Evolutionary conservation across 1,140 invertebrate species (phyloP), one percentile per base, ranked within the genome.

Genomic region (Vanessa atalanta): DNA sequence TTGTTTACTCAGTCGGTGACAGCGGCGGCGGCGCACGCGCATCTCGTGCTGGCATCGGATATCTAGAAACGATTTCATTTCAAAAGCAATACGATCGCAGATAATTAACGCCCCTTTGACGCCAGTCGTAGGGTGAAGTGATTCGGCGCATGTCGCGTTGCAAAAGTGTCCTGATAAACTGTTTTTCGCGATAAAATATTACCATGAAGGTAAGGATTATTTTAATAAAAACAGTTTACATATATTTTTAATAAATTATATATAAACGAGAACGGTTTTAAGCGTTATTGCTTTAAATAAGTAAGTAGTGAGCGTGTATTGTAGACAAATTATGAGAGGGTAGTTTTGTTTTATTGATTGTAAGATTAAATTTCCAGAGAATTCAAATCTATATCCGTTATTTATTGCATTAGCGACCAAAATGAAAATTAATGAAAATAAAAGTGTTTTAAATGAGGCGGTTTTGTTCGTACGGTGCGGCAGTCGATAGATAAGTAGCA

Each of bases 1-100:
- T 60, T 65, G 78, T 78, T 80, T 80, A 80, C 76, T 80, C 72
- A 53, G 73, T 72, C 68, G 68, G 57, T 55, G 73, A 65, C 71
- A 71, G 65, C 71, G 69, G 20, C 43, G 53, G 53, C 70, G 60
- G 71, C 71, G 76, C 73, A 74, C 76, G 74, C 76, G 76, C 79
- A 78, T 69, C 37, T 43, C 48, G 61, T 31, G 55, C 48, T 53
- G 61, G n/a, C 13, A 63, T 8, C 14, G 70, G 43, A 31, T 57
- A 63, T 79, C 63, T 57, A 70, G 47, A 73, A 64, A 37, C 72
- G 67, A 76, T 72, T 74, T 5, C 53, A 68, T 70, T 73, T 67
- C 14, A 65, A 57, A 57, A 57, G 9, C 51, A 77, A 63, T 66
- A 70, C 70, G 48, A 78, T 71, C 53, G 43, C 47, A 77, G 67